Evolutionary conservation across 2,797 vertebrate species (phyloP).

Genomic region (Limnodromus scolopaceus): DNA sequence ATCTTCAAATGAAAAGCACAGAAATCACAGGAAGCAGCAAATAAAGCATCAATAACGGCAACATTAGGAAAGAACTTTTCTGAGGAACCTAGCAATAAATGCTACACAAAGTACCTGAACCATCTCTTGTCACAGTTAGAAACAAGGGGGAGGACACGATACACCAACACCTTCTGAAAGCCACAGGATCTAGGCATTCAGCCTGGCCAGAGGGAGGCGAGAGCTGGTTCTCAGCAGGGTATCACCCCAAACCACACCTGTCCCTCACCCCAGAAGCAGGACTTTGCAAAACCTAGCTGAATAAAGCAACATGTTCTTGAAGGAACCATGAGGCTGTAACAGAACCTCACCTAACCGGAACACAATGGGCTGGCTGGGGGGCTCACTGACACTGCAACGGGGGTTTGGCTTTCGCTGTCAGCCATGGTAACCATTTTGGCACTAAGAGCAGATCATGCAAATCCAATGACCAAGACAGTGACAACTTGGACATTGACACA

Average conservation of each 20-base stretch:
- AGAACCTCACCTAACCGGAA: too few species aligned
- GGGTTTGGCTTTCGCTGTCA: not conserved
- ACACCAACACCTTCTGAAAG: not conserved
- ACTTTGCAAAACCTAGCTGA: not conserved
- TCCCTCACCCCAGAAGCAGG: not conserved
- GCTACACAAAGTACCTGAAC: not conserved
- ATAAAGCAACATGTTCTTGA: not conserved
- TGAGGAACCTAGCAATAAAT: not conserved
- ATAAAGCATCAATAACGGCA: not conserved
- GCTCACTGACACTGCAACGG: accelerated
- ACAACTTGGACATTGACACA: accelerated
- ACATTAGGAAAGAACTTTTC: not conserved
- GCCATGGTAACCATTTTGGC: accelerated
- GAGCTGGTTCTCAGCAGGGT: not conserved
- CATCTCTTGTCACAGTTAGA: not conserved
- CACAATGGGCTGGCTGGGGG: accelerated
- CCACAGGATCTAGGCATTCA: too few species aligned
- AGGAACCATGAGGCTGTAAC: not conserved
- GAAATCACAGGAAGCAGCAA: not conserved
- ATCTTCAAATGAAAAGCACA: not conserved
- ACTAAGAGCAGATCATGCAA: not conserved
- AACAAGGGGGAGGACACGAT: not conserved
- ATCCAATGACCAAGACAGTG: accelerated
- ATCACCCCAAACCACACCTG: not conserved
- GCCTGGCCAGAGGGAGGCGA: not conserved